Evolutionary conservation across 2,797 vertebrate species (phyloP), one percentile per base, ranked within the genome.

Genomic region (Coilia nasus): DNA sequence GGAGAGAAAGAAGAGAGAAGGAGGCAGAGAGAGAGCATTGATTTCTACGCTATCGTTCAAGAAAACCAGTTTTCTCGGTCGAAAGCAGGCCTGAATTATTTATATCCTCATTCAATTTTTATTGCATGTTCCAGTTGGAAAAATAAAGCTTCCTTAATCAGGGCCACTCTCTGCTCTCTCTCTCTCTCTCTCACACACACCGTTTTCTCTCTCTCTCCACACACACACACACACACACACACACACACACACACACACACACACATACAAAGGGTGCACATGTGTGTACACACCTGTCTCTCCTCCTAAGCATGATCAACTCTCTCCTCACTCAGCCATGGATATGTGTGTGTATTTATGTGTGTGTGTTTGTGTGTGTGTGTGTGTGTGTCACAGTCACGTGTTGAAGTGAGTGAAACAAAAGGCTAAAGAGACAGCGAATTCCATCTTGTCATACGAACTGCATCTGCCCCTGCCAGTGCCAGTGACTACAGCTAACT

Each of bases 401-500:
- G 85, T 64, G 64, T 47, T 41, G 15, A 62, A 64, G 78, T 81
- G 78, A 85, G 35, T 54, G 46, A 86, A 62, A 91, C 90, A 93
- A 62, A 47, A 54, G 21, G 64, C 47, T 67, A 83, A 64, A 75
- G 78, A 83, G 46, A 83, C n/a, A 21, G 83, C 81, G 86, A 90
- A 95, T 95, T 95, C 94, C 93, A 95, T 95, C 93, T 95, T 93
- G 94, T 94, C 95, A 95, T 95, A 90, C 88, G 93, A 95, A 93
- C 93, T 93, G 92, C 93, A 93, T 93, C 92, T 93, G 93, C 92
- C 92, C 91, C 90, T 89, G 93, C 92, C 92, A 91, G 92, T 93
- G 17, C 91, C 92, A 91, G 92, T 94, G 94, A 95, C 93, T 95
- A 94, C 93, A 93, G 93, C 93, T 95, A 95, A 95, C 95, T 93